Evolutionary conservation across 2,113 vertebrate genomes (phyloP).

Genomic region (Campylorhamphus procurvoides): DNA sequence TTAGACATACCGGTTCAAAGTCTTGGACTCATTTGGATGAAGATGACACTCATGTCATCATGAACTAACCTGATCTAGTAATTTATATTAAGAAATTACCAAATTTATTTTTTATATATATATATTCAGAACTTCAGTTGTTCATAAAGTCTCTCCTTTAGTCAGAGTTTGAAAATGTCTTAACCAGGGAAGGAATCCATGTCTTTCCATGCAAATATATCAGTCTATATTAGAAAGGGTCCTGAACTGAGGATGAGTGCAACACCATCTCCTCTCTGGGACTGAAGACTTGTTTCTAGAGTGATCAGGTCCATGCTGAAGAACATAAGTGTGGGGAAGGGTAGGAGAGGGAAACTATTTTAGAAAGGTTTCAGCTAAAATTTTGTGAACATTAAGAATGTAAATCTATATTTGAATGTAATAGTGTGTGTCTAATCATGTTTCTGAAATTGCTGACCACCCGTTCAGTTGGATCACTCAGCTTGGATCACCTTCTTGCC

Average conservation of each 20-base stretch:
- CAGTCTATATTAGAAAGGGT: neutral
- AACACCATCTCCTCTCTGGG: neutral
- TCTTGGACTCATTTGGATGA: neutral
- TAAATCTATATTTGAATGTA: neutral
- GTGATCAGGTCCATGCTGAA: neutral
- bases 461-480: neutral
- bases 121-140: neutral
- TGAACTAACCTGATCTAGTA: neutral
- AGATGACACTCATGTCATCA: neutral
- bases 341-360: neutral
- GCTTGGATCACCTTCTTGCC: neutral
- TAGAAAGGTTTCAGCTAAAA: neutral
- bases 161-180: neutral
- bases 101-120: neutral
- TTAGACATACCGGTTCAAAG: neutral
- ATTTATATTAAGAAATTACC: neutral
- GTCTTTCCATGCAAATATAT: neutral
- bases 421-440: rapidly evolving
- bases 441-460: neutral
- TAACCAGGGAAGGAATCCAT: neutral
- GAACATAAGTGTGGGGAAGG: rapidly evolving
- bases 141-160: neutral
- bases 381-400: neutral
- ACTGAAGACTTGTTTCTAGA: neutral
- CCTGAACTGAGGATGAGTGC: neutral